phyloP scores from a whole-genome alignment of 1,140 invertebrate species.

The Stegodyphus dumicola region DNA sequence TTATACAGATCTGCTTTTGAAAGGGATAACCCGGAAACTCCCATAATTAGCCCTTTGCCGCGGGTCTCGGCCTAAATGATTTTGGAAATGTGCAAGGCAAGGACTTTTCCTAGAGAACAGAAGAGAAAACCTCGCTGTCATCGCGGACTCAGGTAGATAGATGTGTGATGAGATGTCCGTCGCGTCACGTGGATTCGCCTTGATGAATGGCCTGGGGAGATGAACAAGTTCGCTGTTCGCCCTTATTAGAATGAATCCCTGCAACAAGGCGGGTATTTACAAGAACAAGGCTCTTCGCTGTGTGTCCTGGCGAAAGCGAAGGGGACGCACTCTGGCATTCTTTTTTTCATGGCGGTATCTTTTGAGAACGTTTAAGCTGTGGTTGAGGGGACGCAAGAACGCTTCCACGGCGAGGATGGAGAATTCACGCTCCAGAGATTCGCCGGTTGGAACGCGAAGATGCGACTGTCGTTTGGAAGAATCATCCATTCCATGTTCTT shows the following conservation, averaged over 20 bases:
- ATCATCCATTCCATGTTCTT: too few relatives aligned
- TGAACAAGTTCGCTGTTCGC: constrained; percentile 35
- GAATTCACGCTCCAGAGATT: constrained; percentile 25
- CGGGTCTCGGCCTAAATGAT: constrained; percentile 14
- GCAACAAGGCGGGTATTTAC: constrained; percentile 35
- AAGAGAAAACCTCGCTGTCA: constrained; percentile 20
- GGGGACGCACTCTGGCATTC: neutral
- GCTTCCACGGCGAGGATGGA: constrained; percentile 30
- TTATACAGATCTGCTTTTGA: too few relatives aligned
- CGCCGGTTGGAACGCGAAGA: neutral
- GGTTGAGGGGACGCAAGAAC: constrained; percentile 45
- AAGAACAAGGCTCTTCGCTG: neutral
- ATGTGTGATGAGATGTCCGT: constrained; percentile 55
- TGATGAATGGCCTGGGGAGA: constrained; percentile 43
- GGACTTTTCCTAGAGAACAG: neutral
- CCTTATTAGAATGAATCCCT: constrained; percentile 25
- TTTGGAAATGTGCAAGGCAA: constrained; percentile 25
- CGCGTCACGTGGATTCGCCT: constrained; percentile 28
- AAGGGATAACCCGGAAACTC: neutral
- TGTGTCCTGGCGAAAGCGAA: neutral
- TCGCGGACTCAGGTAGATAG: constrained; percentile 29
- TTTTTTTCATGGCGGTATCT: constrained; percentile 7
- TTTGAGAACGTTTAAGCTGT: constrained; percentile 24
- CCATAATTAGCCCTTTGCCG: constrained; percentile 26
- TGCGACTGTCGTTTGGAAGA: too few relatives aligned